Percentiles rank a stretch among this genome's conserved stretches.
These are phyloP conservation scores for Noctua comes DNA, from an alignment of 2,888 invertebrate species.

Conservation along the genomic window DNA sequence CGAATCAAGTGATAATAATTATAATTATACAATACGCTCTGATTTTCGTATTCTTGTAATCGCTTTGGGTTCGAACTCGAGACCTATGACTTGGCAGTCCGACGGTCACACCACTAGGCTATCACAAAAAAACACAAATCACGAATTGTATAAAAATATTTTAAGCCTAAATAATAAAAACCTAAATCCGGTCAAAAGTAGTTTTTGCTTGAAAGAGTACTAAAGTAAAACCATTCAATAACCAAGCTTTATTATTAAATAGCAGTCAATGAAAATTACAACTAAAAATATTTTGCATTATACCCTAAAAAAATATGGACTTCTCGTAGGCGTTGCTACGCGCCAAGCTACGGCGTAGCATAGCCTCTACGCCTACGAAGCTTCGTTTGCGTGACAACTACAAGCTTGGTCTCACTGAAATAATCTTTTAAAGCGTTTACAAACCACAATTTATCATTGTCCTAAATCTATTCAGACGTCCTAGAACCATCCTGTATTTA, in stretches of 20 bases:
- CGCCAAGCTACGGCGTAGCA: conserved; percentile 29
- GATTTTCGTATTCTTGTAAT: too few species aligned
- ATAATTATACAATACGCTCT: too few species aligned
- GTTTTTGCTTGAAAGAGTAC: too few species aligned
- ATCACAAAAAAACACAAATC: too few species aligned
- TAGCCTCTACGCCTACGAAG: neutral
- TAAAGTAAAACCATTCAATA: neutral
- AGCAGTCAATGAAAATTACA: neutral
- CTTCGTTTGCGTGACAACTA: conserved; percentile 5
- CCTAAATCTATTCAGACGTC: conserved; percentile 8
- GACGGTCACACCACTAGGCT: too few species aligned
- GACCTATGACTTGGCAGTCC: too few species aligned
- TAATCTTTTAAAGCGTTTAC: conserved; percentile 35
- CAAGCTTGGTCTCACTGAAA: neutral
- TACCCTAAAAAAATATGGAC: neutral
- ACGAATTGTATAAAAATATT: too few species aligned
- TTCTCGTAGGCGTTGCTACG: conserved; percentile 4
- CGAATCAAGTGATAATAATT: too few species aligned
- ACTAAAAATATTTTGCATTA: neutral
- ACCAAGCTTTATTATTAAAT: neutral
- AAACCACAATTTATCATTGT: conserved; percentile 28
- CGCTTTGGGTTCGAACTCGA: too few species aligned
- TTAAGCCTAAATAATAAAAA: too few species aligned
- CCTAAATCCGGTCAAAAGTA: too few species aligned
- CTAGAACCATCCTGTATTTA: conserved; percentile 30